phyloP scores from a whole-genome alignment of 2,113 vertebrate genomes.

The Lipophrys pholis region DNA sequence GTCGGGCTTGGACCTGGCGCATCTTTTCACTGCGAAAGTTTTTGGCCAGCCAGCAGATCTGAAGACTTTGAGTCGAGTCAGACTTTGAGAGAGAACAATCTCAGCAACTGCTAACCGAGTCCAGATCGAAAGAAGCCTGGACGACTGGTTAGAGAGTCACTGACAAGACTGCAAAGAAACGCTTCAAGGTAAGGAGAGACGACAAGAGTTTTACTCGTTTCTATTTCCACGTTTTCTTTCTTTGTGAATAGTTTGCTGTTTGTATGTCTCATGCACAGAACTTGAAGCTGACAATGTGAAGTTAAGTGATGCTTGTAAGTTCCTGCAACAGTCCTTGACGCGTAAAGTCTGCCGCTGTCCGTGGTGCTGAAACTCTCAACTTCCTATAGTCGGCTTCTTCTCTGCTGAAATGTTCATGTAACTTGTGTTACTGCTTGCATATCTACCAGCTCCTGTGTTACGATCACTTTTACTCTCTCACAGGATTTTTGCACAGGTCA shows the following conservation, averaged over 20 bases:
- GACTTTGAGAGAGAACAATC: slow-evolving; percentile 35
- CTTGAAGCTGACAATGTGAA: slow-evolving; percentile 1
- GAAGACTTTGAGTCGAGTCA: slow-evolving; percentile 68
- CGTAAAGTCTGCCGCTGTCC: slow-evolving; percentile 51
- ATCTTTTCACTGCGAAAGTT: slow-evolving; percentile 64
- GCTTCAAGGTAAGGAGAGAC: slow-evolving; percentile 59
- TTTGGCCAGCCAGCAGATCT: slow-evolving; percentile 62
- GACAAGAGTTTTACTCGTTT: neutral
- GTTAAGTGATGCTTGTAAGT: neutral
- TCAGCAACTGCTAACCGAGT: slow-evolving; percentile 65
- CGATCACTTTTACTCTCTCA: neutral
- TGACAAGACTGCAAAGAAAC: slow-evolving; percentile 47
- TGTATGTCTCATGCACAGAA: neutral
- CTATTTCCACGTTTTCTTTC: neutral
- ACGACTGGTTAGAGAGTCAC: slow-evolving; percentile 63
- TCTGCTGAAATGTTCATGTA: neutral
- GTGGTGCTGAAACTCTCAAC: slow-evolving; percentile 68
- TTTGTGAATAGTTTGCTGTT: neutral
- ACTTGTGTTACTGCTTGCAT: neutral
- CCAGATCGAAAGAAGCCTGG: slow-evolving; percentile 25
- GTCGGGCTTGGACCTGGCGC: slow-evolving; percentile 70
- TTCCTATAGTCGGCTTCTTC: neutral
- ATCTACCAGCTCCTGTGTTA: neutral
- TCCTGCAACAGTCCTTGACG: neutral
- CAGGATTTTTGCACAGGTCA: neutral